phyloP scores from a whole-genome alignment of 2,113 vertebrate genomes.

The Mustela lutreola region DNA sequence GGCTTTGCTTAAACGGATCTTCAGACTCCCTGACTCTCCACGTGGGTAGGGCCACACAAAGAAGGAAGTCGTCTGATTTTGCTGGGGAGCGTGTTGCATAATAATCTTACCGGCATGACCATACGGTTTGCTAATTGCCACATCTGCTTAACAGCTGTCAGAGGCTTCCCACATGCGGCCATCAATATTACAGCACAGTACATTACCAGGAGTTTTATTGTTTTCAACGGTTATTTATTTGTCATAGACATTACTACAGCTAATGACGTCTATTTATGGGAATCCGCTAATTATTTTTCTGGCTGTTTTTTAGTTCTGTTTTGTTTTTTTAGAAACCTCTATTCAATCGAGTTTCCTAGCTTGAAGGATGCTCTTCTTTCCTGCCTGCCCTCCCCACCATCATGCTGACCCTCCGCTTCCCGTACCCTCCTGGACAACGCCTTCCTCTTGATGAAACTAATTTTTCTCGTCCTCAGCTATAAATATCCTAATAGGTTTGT shows the following conservation, averaged over 20 bases:
- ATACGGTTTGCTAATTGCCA: constrained; percentile 94
- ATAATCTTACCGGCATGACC: constrained; percentile 87
- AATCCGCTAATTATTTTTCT: constrained; percentile 83
- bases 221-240: constrained; percentile 89
- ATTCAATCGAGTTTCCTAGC: neutral
- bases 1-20: constrained; percentile 57
- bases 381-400: no score
- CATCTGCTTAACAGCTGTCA: constrained; percentile 92
- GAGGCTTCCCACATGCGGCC: constrained; percentile 90
- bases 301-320: neutral
- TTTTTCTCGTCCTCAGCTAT: neutral
- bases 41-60: constrained; percentile 79
- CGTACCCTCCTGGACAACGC: neutral
- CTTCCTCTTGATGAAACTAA: neutral
- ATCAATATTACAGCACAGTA: constrained; percentile 88
- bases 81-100: constrained; percentile 86
- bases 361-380: neutral
- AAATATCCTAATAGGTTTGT: neutral
- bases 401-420: neutral
- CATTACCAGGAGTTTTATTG: constrained; percentile 89
- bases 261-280: constrained; percentile 86
- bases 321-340: neutral
- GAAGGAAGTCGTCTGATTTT: constrained; percentile 83
- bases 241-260: constrained; percentile 86
- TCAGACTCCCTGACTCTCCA: constrained; percentile 65